A percentile compares a stretch with the other conserved stretches of the same genome.
Conservation (phyloP, 35 echinoderm and acorn worm species). For the Hemicentrotus pulcherrimus region DNA sequence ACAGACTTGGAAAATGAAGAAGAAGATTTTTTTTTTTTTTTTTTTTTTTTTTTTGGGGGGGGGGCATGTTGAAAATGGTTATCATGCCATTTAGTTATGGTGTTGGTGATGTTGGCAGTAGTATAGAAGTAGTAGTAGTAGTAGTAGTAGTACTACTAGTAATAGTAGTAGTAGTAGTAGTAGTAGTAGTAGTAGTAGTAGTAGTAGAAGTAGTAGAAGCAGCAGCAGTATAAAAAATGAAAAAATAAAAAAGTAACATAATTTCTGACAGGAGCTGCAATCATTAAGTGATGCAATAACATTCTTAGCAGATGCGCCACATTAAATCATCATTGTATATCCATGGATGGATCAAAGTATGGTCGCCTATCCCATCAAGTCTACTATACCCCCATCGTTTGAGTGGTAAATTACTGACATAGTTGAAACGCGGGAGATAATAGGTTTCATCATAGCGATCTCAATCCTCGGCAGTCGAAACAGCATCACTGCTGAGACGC, state of each 20-base stretch:
- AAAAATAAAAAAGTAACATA: too few species aligned
- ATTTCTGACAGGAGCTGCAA: too few species aligned
- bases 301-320: background rate
- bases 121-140: too few species aligned
- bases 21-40: background rate
- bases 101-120: too few species aligned
- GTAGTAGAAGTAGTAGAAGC: too few species aligned
- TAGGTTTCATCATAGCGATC: background rate
- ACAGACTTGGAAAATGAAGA: background rate
- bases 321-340: background rate
- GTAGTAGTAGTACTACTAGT: too few species aligned
- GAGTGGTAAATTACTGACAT: background rate
- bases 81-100: too few species aligned
- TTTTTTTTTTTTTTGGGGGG: too few species aligned
- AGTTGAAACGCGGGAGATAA: conserved; percentile 1
- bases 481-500: background rate
- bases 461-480: background rate
- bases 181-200: too few species aligned
- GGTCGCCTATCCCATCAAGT: background rate
- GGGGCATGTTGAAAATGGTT: too few species aligned
- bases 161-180: too few species aligned
- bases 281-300: background rate
- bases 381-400: background rate
- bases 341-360: background rate
- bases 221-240: too few species aligned